Evolutionary conservation across 2,113 vertebrate species (phyloP), one percentile per base, ranked within the genome.

Genomic region (Gambusia affinis): DNA sequence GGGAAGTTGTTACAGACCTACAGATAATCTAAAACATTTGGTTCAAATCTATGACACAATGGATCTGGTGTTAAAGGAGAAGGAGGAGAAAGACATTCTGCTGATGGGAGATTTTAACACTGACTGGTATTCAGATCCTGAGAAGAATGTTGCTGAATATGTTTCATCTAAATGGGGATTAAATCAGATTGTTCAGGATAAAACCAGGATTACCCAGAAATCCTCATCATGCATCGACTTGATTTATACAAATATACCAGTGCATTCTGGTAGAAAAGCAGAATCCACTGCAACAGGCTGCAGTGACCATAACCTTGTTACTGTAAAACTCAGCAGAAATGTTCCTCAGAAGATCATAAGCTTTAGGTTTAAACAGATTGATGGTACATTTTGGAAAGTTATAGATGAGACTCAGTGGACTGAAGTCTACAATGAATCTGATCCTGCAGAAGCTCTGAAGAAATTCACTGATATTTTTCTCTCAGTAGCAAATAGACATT

Each of bases 401-500:
- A 39, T 5, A 12, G 0, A 17, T 1, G 12, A 14, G 24, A 24
- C 12, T 39, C 33, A 1, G 2, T 37, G 33, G 22, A 29, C 19
- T 4, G 4, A 4, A 4, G 44, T 47, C 44, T 19, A 12, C 19
- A 3, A 72, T 4, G 35, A 72, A 30, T 0, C 12, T 44, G 37
- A 42, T 8, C 27, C 60, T 62, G 4, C 42, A 33, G 2, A 10
- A 1, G 0, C 60, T 62, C 61, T 72, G 30, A 3, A 4, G 60
- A 24, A 1, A 17, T 72, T 72, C 31, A 47, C 3, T 30, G 12
- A 62, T 28, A 30, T 1, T 17, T 72, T 72, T 62, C 22, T 42
- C 17, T 0, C 8, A 62, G 39, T 63, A 72, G 60, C 60, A 42
- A 0, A 30, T 22, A 14, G 5, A 0, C 35, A 63, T 28, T 44